These are phyloP conservation scores for Eupithecia dodoneata DNA, from an alignment of 2,888 invertebrate species.

Conservation along the genomic window DNA sequence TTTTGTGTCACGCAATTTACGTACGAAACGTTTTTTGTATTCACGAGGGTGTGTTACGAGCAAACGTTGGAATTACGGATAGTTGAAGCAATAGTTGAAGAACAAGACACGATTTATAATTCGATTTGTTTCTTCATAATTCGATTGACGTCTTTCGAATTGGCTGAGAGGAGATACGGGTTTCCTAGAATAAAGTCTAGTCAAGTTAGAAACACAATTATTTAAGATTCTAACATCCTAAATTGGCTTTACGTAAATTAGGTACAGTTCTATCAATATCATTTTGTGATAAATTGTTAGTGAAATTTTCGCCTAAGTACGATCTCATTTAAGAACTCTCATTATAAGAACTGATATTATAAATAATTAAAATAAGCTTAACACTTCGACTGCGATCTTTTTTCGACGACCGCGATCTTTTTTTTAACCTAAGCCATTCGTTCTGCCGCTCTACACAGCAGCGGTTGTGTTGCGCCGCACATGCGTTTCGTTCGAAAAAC, in stretches of 20 bases:
- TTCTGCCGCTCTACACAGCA: too few relatives aligned
- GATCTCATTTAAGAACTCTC: background rate
- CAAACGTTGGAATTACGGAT: conserved; percentile 40
- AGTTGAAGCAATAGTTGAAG: conserved; percentile 31
- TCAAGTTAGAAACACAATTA: background rate
- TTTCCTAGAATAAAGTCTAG: background rate
- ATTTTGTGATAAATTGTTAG: background rate
- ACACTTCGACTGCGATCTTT: too few relatives aligned
- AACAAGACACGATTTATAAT: conserved; percentile 6
- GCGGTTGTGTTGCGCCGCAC: too few relatives aligned
- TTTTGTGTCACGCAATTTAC: conserved; percentile 46
- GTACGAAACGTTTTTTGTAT: conserved; percentile 39
- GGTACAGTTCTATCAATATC: background rate
- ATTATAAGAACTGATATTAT: too few relatives aligned
- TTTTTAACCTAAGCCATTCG: too few relatives aligned
- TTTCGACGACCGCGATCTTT: too few relatives aligned
- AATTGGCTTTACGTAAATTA: background rate
- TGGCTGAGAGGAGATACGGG: background rate
- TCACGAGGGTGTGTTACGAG: conserved; percentile 41
- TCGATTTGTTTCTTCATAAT: background rate
- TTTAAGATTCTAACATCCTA: background rate
- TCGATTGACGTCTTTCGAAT: background rate
- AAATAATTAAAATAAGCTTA: too few relatives aligned
- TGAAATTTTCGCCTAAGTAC: background rate
- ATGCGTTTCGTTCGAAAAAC: too few relatives aligned